These are phyloP conservation scores for Drosophila conformis DNA, from an alignment of 2,888 invertebrate genomes.

Conservation along the genomic window DNA sequence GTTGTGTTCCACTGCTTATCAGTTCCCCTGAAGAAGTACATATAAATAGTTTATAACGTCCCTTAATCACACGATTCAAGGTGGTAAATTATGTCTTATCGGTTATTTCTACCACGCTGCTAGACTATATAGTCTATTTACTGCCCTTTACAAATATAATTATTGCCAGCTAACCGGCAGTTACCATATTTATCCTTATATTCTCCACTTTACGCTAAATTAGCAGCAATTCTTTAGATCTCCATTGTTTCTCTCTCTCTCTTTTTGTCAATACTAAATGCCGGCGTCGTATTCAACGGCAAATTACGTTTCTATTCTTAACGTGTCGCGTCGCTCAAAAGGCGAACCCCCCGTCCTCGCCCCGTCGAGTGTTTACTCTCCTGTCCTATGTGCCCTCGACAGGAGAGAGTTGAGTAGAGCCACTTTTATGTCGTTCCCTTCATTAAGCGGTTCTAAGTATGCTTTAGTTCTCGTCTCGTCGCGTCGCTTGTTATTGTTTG, in stretches of 20 bases:
- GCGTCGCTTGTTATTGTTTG: conserved; percentile 33
- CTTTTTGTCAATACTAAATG: conserved; percentile 10
- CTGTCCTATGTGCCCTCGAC: conserved; percentile 5
- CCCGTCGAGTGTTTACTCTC: conserved; percentile 13
- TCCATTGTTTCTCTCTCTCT: neutral
- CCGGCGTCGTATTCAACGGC: conserved; percentile 34
- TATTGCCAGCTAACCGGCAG: neutral
- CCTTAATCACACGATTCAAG: neutral
- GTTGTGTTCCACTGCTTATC: neutral
- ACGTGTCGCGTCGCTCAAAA: conserved; percentile 28
- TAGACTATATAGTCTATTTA: neutral
- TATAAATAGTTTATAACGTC: neutral
- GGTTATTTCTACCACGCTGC: neutral
- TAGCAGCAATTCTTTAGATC: conserved; percentile 34
- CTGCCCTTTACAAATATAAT: neutral
- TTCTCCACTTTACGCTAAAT: conserved; percentile 25
- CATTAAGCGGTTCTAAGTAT: conserved; percentile 67
- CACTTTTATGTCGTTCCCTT: conserved; percentile 67
- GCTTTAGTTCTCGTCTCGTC: conserved; percentile 46
- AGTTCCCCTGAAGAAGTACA: neutral
- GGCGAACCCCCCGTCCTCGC: neutral
- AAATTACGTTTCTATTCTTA: conserved; percentile 47
- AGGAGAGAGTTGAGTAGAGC: conserved; percentile 30
- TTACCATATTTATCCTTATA: no score
- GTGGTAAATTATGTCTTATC: neutral